Base-by-base conservation (phyloP, 2,113 vertebrate genomes). In the Egretta garzetta region DNA sequence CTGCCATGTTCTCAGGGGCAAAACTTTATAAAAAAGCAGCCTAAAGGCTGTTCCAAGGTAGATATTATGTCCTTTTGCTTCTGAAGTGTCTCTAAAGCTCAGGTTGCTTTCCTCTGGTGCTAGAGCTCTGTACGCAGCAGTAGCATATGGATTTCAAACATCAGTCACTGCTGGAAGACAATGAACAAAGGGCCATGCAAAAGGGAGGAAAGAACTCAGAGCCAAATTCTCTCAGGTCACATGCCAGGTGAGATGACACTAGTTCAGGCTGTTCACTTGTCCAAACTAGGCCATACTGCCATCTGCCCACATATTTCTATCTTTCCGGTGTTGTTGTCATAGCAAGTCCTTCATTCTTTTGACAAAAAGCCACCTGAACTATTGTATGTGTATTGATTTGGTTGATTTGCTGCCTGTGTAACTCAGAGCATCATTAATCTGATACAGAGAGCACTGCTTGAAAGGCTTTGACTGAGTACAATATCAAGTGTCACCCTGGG, bases 351-450 rank as follows among this genome's bases (percentile, higher is more conserved):
- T 94, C 94, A 96, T 96, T 97, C 91, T 94, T 96, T 81, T 70
- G 93, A 93, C 95, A 93, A 84, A 93, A 73, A 86, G 75, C 83
- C 96, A 94, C 90, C 96, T 96, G 96, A 96, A 81, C 96, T 75
- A 94, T 87, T 94, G 83, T 88, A 87, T 86, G 90, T 77, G 85
- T 96, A 97, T 94, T 97, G 92, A 91, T 93, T 93, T 96, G 94
- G 92, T 97, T 97, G 95, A 97, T 95, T 98, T 97, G 96, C 91
- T 96, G 94, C 96, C 95, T 92, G 92, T 97, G 96, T 77, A 88
- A 79, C 93, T 96, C 86, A 53, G 30, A 92, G 93, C 89, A 95
- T 98, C 97, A 87, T 97, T 97, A 97, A 95, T 92, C 94, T 97
- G 96, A 97, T 88, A 97, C 35, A 94, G 83, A 79, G 76, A 85